Evolutionary conservation across 2,888 invertebrate species (phyloP).

Genomic region (Rambutsinella grinnellia): DNA sequence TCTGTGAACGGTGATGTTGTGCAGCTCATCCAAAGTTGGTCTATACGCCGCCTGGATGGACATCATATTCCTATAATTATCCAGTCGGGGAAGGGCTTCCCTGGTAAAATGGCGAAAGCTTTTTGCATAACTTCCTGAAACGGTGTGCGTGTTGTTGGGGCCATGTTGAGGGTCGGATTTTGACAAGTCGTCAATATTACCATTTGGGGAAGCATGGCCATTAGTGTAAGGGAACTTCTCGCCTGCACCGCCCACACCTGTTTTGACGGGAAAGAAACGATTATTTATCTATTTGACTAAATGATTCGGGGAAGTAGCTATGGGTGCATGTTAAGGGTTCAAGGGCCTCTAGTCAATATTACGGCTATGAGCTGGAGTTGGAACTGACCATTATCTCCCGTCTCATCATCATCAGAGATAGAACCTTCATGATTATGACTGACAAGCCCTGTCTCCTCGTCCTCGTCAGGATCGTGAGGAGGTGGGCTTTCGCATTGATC

Average conservation of each 20-base stretch:
- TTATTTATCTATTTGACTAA: too few relatives aligned
- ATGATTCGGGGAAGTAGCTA: too few relatives aligned
- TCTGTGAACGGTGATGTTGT: conserved; percentile 77
- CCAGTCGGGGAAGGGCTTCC: conserved; percentile 87
- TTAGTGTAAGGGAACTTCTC: conserved; percentile 15
- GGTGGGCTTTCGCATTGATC: conserved; percentile 28
- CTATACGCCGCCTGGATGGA: conserved; percentile 79
- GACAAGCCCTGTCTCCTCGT: conserved; percentile 21
- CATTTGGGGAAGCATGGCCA: conserved; percentile 58
- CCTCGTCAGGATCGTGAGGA: not conserved
- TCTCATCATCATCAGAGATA: conserved; percentile 25
- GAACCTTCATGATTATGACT: conserved; percentile 7
- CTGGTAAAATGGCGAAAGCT: conserved; percentile 88
- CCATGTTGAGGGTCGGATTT: conserved; percentile 40
- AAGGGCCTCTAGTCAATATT: not conserved
- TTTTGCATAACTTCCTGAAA: conserved; percentile 73
- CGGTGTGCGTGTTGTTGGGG: conserved; percentile 48
- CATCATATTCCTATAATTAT: conserved; percentile 90
- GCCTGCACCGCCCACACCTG: conserved; percentile 14
- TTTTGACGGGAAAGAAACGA: conserved; percentile 20
- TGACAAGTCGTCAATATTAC: conserved; percentile 37
- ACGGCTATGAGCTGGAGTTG: not conserved
- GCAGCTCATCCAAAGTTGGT: conserved; percentile 66
- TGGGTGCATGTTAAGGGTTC: not conserved
- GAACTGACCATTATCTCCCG: conserved; percentile 24